These are phyloP conservation scores for Sciurus niger DNA, from an alignment of 2,113 vertebrate genomes.

Conservation along the genomic window DNA sequence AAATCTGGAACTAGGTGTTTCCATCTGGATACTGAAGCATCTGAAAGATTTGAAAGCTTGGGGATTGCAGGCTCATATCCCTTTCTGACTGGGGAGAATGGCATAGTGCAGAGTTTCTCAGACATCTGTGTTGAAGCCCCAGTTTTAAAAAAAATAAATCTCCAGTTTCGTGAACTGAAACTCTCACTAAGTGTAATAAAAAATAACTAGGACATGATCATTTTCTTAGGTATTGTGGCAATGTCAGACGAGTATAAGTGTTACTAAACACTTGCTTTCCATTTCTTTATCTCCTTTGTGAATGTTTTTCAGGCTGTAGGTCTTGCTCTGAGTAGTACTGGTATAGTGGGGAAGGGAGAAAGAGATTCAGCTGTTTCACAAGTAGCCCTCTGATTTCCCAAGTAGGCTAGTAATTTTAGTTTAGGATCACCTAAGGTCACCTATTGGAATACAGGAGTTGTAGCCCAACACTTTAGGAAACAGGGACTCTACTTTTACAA, in stretches of 20 bases:
- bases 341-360: too few relatives aligned
- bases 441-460: background rate
- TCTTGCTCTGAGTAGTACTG: background rate
- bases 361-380: background rate
- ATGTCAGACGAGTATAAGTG: background rate
- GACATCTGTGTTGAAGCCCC: background rate
- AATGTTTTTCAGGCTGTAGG: background rate
- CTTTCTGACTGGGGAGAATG: background rate
- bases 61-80: background rate
- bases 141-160: background rate
- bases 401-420: background rate
- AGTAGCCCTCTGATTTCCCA: background rate
- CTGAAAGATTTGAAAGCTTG: background rate
- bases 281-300: background rate
- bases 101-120: rapidly evolving
- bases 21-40: background rate
- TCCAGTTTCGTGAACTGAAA: background rate
- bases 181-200: background rate
- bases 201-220: background rate
- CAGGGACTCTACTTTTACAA: background rate
- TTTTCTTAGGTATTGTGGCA: background rate
- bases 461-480: background rate
- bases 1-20: background rate
- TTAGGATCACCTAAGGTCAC: background rate
- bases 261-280: background rate